These are phyloP conservation scores for Masnerella sp. DNA, from an alignment of 2,888 invertebrate species.

Conservation along the genomic window DNA sequence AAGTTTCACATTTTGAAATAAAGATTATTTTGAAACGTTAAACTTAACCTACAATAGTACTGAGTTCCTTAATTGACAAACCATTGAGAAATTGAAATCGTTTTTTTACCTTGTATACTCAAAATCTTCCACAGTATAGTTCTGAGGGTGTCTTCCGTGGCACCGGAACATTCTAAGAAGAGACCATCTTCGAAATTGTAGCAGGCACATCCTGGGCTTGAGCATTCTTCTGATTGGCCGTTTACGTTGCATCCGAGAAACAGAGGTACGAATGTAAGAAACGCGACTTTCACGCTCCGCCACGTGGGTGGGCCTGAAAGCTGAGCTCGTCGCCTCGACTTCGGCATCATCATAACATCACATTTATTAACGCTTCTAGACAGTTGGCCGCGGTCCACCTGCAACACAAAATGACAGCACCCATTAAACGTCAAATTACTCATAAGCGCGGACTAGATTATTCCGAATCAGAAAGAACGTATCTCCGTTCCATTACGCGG, in stretches of 20 bases:
- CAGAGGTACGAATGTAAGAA: conserved; percentile 63
- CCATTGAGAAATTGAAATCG: no score
- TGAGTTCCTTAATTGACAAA: no score
- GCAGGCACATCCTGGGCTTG: conserved; percentile 88
- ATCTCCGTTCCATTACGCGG: conserved; percentile 5
- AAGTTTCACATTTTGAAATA: no score
- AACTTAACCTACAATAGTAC: no score
- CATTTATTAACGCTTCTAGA: conserved; percentile 58
- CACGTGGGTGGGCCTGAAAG: conserved; percentile 55
- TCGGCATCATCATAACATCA: conserved; percentile 70
- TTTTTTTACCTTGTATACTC: conserved; percentile 68
- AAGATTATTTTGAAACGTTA: no score
- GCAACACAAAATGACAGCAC: conserved; percentile 55
- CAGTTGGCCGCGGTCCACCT: conserved; percentile 45
- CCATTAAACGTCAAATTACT: neutral
- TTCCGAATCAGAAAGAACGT: conserved; percentile 7
- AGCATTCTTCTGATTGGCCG: conserved; percentile 72
- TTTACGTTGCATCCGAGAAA: conserved; percentile 56
- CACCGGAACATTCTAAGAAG: conserved; percentile 92
- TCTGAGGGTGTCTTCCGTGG: conserved; percentile 85
- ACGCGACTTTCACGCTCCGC: conserved; percentile 61
- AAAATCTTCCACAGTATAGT: conserved; percentile 84
- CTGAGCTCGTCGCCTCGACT: conserved; percentile 62
- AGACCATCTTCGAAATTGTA: conserved; percentile 95
- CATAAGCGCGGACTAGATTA: neutral